Evolutionary conservation across 2,888 invertebrate genomes (phyloP), one percentile per base, ranked within the genome.

Genomic region (Pristionchus mayeri): DNA sequence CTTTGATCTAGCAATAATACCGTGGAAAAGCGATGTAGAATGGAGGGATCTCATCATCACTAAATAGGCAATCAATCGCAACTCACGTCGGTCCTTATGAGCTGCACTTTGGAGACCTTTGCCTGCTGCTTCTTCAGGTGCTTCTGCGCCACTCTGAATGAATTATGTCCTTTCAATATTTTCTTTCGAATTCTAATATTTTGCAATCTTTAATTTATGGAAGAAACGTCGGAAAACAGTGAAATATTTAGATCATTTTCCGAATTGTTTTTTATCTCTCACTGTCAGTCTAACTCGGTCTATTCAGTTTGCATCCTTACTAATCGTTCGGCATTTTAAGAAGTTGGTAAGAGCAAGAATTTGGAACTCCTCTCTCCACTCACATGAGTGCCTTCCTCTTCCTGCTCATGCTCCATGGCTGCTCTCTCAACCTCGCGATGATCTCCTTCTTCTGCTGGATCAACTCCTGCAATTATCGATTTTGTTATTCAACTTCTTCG

Each of bases 371-470:
- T n/a, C n/a, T n/a, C n/a, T 21, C 52, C 21, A 52, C 52, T 18
- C 18, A 52, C 52, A 52, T 9, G 13, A 63, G 63, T 27, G 93
- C 92, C 60, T 92, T 87, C 44, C 93, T 86, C 87, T 94, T 94
- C 79, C 93, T 90, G 44, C 90, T 88, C 93, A 94, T 93, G 60
- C 89, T 90, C 94, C 94, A 93, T 37, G 93, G 91, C 86, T 93
- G 93, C 71, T 88, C 90, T 54, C 93, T 88, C 37, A 94, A 85
- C 84, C 92, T 93, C 63, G 92, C 92, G 52, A 93, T 93, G 52
- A 94, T 57, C 71, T 83, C 76, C 76, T 76, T 76, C 50, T 76
- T 76, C 27, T 76, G 76, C 37, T 76, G 76, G 44, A 76, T 76
- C 50, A 76, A 4, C 27, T 76, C 67, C 67, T 71, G 67, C 6